phyloP scores from a whole-genome alignment of 2,797 vertebrate species.

The Hipposideros larvatus region DNA sequence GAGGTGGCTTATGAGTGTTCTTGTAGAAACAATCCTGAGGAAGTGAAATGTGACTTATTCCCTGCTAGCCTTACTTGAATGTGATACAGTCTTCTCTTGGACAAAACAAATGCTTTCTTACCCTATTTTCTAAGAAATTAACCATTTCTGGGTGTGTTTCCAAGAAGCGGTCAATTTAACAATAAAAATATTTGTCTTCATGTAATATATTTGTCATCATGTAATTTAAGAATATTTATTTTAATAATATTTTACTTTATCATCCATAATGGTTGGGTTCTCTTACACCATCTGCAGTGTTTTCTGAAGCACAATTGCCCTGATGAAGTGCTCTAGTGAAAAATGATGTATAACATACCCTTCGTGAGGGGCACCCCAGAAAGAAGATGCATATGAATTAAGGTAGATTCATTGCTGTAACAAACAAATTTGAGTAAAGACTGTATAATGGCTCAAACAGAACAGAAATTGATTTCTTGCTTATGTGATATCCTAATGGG shows the following conservation, averaged over 20 bases:
- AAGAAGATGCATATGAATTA: neutral
- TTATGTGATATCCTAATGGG: neutral
- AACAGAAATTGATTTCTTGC: neutral
- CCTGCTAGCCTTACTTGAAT: neutral
- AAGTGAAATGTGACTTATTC: conserved; percentile 48
- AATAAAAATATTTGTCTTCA: conserved; percentile 51
- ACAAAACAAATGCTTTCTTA: conserved; percentile 43
- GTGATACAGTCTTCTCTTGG: conserved; percentile 10
- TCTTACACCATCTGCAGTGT: neutral
- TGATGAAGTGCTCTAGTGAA: neutral
- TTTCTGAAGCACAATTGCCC: neutral
- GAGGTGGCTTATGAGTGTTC: neutral
- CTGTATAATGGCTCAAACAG: neutral
- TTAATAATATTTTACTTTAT: conserved; percentile 37
- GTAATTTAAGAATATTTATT: neutral
- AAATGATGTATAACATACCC: neutral
- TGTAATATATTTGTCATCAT: conserved; percentile 23
- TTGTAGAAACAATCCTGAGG: conserved; percentile 53
- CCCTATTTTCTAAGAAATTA: conserved; percentile 17
- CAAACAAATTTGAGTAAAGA: neutral
- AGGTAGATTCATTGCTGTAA: neutral
- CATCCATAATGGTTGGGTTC: neutral
- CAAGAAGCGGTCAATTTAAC: conserved; percentile 38
- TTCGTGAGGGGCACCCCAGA: neutral
- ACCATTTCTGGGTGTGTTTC: conserved; percentile 54